Evolutionary conservation across 2,113 vertebrate genomes (phyloP).

Genomic region (zebrafish (Danio rerio)): DNA sequence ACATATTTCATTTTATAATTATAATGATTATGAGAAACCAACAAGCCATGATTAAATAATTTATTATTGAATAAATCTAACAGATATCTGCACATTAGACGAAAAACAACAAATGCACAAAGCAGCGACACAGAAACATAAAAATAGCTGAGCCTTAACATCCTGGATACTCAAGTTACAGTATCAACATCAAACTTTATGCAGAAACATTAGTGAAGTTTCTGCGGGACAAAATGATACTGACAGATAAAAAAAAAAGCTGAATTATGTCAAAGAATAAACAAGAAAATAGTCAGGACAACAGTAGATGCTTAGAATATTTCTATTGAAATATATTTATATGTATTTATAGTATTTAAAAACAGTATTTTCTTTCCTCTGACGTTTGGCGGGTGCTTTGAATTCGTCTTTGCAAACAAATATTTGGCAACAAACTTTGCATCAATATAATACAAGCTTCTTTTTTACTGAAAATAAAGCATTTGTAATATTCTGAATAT

Average conservation of each 20-base stretch:
- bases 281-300: not conserved
- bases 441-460: constrained; percentile 9
- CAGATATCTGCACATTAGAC: constrained; percentile 28
- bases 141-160: constrained; percentile 15
- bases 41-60: constrained; percentile 4
- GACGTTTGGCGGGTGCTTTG: not conserved
- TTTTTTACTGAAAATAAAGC: not conserved
- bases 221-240: too few relatives aligned
- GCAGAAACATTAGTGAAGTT: not conserved
- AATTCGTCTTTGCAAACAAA: constrained; percentile 5
- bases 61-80: constrained; percentile 52
- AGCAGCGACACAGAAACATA: not conserved
- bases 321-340: not conserved
- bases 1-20: not conserved
- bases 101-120: not conserved
- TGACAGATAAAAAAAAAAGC: not conserved
- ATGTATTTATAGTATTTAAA: not conserved
- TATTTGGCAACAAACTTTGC: constrained; percentile 3
- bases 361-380: not conserved
- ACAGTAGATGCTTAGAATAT: not conserved
- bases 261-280: not conserved
- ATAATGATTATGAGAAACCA: not conserved
- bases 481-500: constrained; percentile 21
- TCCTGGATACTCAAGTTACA: not conserved
- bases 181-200: not conserved